Conservation (phyloP, 2,888 invertebrate genomes). For the Congeria kusceri region DNA sequence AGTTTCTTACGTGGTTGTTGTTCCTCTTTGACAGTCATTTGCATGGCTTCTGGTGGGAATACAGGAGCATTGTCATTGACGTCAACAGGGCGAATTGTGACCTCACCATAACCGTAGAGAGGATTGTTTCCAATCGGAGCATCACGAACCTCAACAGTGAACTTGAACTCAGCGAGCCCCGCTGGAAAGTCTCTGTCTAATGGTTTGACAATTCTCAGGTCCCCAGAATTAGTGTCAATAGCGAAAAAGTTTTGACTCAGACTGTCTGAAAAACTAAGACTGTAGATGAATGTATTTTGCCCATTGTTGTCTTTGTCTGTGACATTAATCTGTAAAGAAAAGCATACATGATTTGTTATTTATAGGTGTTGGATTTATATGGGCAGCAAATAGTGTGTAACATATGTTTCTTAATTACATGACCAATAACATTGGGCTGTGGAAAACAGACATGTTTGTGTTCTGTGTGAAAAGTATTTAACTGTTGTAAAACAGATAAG, state of each 20-base stretch:
- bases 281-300: slow-evolving; percentile 97
- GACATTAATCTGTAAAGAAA: slow-evolving; percentile 92
- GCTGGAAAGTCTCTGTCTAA: slow-evolving; percentile 98
- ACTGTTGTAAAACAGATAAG: too few species aligned
- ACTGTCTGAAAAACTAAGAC: slow-evolving; percentile 62
- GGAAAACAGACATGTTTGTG: too few species aligned
- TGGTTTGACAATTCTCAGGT: slow-evolving; percentile 96
- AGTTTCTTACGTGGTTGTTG: slow-evolving; percentile 86
- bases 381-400: too few species aligned
- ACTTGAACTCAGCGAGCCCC: slow-evolving; percentile 90
- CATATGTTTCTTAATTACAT: too few species aligned
- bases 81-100: slow-evolving; percentile 97
- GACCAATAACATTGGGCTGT: too few species aligned
- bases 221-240: slow-evolving; percentile 94
- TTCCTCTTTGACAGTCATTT: slow-evolving; percentile 47
- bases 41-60: slow-evolving; percentile 86
- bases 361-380: not conserved
- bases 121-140: slow-evolving; percentile 61
- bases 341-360: too few species aligned
- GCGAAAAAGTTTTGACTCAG: slow-evolving; percentile 89
- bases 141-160: slow-evolving; percentile 82
- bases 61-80: slow-evolving; percentile 99
- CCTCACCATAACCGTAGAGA: slow-evolving; percentile 93
- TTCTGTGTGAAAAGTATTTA: too few species aligned
- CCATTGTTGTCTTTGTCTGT: slow-evolving; percentile 97